Percentiles rank a stretch among this genome's conserved stretches.
phyloP scores from a whole-genome alignment of 2,797 vertebrate species.

The Monodelphis domestica region DNA sequence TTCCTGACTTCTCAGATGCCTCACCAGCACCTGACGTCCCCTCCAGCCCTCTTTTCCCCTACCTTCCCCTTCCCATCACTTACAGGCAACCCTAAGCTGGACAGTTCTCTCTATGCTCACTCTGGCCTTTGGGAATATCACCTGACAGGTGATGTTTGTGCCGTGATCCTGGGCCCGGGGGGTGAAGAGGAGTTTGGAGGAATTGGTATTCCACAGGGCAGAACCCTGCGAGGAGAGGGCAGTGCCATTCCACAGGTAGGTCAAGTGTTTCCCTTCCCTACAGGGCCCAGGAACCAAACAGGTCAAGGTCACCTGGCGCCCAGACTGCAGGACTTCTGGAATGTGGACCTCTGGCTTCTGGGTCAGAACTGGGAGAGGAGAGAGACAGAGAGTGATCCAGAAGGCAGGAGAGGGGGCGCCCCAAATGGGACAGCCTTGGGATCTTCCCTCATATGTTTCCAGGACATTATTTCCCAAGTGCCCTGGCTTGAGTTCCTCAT shows the following conservation, averaged over 20 bases:
- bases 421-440: too few species aligned
- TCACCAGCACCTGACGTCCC: background rate
- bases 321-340: background rate
- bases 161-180: background rate
- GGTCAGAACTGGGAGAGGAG: background rate
- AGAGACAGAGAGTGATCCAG: background rate
- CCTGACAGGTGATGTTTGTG: background rate
- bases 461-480: background rate
- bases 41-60: background rate
- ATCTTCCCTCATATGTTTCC: background rate
- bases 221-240: background rate
- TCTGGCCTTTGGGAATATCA: background rate
- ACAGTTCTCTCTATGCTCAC: background rate
- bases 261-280: accelerated
- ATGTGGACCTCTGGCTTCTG: background rate
- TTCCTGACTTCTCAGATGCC: too few species aligned
- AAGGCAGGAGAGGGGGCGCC: background rate
- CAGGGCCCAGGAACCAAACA: constrained; percentile 43
- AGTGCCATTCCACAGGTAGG: background rate
- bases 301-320: background rate
- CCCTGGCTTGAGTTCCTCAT: too few species aligned
- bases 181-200: background rate
- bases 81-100: background rate
- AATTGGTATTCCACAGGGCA: background rate
- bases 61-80: accelerated